Percentiles rank a stretch among this genome's conserved stretches.
Evolutionary conservation across 1,140 invertebrate species (phyloP).

Genomic region (Maconellicoccus hirsutus): DNA sequence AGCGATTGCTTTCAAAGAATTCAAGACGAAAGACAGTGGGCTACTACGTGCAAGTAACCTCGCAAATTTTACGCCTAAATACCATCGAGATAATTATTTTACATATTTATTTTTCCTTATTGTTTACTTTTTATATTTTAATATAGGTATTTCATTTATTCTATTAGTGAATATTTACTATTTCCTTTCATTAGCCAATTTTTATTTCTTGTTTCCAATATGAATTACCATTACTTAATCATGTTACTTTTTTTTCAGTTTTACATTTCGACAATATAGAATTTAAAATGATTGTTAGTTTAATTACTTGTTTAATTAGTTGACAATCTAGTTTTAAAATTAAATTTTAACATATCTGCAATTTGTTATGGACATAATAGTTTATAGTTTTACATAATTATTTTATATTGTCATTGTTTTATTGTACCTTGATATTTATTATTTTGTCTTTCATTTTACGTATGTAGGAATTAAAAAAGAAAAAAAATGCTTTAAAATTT

Average conservation of each 20-base stretch:
- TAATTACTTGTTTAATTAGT: background rate
- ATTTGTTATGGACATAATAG: background rate
- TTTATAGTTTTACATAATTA: background rate
- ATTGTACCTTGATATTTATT: background rate
- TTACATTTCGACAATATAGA: background rate
- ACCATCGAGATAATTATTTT: background rate
- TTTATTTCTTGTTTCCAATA: background rate
- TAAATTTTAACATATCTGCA: constrained; percentile 1
- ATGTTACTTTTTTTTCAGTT: background rate
- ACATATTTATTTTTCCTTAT: background rate
- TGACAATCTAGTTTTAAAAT: background rate
- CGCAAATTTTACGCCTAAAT: background rate
- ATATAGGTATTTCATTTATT: background rate
- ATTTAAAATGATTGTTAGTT: background rate
- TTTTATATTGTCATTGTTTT: background rate
- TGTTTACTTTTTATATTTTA: constrained; percentile 4
- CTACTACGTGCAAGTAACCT: constrained; percentile 14
- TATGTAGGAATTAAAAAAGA: background rate
- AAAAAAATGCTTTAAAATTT: background rate
- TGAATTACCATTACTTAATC: background rate
- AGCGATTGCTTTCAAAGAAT: constrained; percentile 90
- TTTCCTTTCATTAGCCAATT: background rate
- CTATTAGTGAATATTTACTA: background rate
- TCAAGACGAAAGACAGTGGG: constrained; percentile 53
- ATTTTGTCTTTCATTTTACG: constrained; percentile 2